phyloP scores from a whole-genome alignment of 2,888 invertebrate species.

The Phalera bucephala region DNA sequence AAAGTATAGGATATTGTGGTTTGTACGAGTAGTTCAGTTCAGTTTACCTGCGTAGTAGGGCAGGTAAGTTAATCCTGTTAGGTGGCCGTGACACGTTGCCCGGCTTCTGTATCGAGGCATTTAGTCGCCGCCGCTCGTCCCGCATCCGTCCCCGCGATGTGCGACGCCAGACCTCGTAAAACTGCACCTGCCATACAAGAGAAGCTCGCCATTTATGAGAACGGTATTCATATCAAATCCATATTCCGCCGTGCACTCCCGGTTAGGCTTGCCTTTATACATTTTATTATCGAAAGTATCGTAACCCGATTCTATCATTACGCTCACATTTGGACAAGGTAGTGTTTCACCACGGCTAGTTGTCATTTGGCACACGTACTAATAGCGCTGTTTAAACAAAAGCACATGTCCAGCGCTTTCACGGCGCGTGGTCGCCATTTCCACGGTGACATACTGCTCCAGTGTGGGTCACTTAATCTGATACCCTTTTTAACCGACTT shows the following conservation, averaged over 20 bases:
- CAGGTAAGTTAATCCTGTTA: conserved; percentile 80
- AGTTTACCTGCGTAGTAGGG: conserved; percentile 75
- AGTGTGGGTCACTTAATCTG: too few species aligned
- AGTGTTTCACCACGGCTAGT: conserved; percentile 67
- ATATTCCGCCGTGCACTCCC: conserved; percentile 40
- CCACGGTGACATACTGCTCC: conserved; percentile 61
- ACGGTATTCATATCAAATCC: conserved; percentile 66
- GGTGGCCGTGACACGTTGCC: conserved; percentile 80
- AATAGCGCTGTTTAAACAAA: conserved; percentile 63
- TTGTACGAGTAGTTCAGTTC: conserved; percentile 58
- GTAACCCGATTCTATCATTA: conserved; percentile 45
- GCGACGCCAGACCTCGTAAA: conserved; percentile 69
- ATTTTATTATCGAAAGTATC: conserved; percentile 64
- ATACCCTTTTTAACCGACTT: too few species aligned
- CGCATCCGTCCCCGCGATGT: conserved; percentile 71
- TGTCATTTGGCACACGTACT: conserved; percentile 74
- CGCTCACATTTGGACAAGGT: conserved; percentile 41
- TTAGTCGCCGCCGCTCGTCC: conserved; percentile 54
- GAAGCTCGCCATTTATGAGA: conserved; percentile 79
- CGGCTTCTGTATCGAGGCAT: conserved; percentile 72
- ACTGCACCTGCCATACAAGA: conserved; percentile 75
- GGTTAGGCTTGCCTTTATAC: conserved; percentile 38
- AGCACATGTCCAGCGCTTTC: conserved; percentile 70
- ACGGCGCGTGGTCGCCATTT: conserved; percentile 67
- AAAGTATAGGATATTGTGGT: conserved; percentile 51